phyloP scores from a whole-genome alignment of 2,888 invertebrate species.

The Drosophila silvestris region DNA sequence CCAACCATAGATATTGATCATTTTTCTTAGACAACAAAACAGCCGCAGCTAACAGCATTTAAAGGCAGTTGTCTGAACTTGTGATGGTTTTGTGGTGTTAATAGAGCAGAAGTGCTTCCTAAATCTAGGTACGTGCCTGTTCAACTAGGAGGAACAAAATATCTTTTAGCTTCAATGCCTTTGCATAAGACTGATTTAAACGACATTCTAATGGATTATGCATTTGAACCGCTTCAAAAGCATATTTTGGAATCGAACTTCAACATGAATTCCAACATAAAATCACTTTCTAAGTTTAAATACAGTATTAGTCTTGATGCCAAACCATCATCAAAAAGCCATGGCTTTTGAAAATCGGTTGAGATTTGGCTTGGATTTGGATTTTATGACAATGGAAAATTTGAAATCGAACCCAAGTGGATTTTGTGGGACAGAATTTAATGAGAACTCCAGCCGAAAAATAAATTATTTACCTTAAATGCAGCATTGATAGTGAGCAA shows the following conservation, averaged over 20 bases:
- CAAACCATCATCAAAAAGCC: neutral
- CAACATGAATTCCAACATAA: neutral
- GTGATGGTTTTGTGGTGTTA: neutral
- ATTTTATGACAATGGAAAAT: neutral
- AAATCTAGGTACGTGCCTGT: conserved; percentile 9
- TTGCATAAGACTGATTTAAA: neutral
- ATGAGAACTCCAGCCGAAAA: neutral
- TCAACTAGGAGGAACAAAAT: conserved; percentile 4
- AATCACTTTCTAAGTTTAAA: neutral
- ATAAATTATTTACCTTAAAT: neutral
- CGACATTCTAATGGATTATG: fast-evolving
- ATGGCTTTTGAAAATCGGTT: neutral
- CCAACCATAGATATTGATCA: conserved; percentile 20
- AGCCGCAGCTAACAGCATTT: conserved; percentile 6
- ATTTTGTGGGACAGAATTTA: neutral
- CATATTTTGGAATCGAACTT: neutral
- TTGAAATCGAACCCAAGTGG: neutral
- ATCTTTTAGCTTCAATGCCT: neutral
- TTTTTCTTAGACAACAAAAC: conserved; percentile 8
- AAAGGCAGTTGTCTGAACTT: conserved; percentile 12
- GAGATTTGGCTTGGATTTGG: too few relatives aligned
- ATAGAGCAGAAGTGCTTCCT: neutral
- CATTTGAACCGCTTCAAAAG: too few relatives aligned
- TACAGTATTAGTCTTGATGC: neutral
- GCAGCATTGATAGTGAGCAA: neutral